phyloP scores from a whole-genome alignment of 2,888 invertebrate genomes.

The Epirrhoe alternata region DNA sequence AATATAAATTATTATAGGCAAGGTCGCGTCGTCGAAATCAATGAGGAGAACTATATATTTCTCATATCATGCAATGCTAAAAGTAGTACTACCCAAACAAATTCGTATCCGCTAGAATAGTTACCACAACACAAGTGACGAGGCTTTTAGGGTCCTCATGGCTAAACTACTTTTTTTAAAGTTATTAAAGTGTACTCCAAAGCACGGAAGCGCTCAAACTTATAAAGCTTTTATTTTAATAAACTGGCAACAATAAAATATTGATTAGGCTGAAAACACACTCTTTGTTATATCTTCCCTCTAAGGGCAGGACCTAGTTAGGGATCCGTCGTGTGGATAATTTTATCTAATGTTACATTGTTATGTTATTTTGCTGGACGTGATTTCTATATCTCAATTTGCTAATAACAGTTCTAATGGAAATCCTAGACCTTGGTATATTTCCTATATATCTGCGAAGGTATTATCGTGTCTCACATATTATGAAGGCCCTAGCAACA shows the following conservation, averaged over 20 bases:
- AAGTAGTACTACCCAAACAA: no score
- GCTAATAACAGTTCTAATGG: slow-evolving; percentile 33
- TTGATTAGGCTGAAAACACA: slow-evolving; percentile 9
- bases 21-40: no score
- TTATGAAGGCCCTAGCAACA: background rate
- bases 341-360: slow-evolving; percentile 61
- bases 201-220: no score
- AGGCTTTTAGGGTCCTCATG: no score
- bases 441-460: slow-evolving; percentile 37
- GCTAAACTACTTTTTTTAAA: no score
- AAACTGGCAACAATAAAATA: background rate
- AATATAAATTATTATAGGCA: no score
- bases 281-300: slow-evolving; percentile 49
- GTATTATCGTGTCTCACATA: background rate
- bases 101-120: no score
- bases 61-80: no score
- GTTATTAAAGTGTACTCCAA: no score
- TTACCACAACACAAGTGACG: no score
- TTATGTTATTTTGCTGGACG: slow-evolving; percentile 70
- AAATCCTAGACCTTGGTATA: slow-evolving; percentile 29
- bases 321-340: slow-evolving; percentile 65
- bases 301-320: slow-evolving; percentile 57
- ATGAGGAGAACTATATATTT: no score
- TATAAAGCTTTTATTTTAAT: no score
- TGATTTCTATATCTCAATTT: slow-evolving; percentile 56